Conservation (phyloP, 1,140 invertebrate species). For the Onthophagus taurus region DNA sequence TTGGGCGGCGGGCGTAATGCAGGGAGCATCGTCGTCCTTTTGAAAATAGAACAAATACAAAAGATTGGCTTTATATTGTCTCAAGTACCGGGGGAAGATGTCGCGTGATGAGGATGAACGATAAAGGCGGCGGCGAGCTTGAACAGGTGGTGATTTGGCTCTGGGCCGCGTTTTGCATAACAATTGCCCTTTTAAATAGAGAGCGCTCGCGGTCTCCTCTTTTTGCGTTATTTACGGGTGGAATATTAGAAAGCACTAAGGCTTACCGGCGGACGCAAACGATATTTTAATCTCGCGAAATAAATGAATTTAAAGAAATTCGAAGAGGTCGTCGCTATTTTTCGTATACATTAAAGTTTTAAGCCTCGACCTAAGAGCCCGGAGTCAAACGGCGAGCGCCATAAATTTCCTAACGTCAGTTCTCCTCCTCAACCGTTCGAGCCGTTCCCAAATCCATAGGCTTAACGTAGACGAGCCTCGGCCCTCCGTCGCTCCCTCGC, state of each 20-base stretch:
- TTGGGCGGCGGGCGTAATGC: too few species aligned
- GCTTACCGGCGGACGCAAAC: conserved; percentile 33
- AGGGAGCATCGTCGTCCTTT: conserved; percentile 26
- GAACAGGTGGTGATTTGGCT: conserved; percentile 36
- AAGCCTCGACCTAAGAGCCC: conserved; percentile 24
- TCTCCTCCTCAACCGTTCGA: too few species aligned
- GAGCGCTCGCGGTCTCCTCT: conserved; percentile 34
- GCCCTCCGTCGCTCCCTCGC: too few species aligned
- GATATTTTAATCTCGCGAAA: conserved; percentile 33
- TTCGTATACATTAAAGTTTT: conserved; percentile 25
- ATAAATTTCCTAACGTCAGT: too few species aligned
- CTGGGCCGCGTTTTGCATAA: conserved; percentile 36
- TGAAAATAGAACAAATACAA: conserved; percentile 37
- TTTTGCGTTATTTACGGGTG: conserved; percentile 34
- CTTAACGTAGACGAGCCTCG: too few species aligned
- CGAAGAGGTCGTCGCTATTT: conserved; percentile 18
- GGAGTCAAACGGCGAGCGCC: conserved; percentile 21
- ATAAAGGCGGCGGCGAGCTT: conserved; percentile 24
- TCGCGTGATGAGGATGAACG: conserved; percentile 37
- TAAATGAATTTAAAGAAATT: conserved; percentile 33
- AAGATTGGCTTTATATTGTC: conserved; percentile 36
- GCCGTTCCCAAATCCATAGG: too few species aligned
- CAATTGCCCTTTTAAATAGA: conserved; percentile 35
- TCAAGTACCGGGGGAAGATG: conserved; percentile 26
- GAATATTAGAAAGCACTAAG: conserved; percentile 38